phyloP scores from a whole-genome alignment of 2,888 invertebrate genomes.

The Cataglyphis altisquamis region DNA sequence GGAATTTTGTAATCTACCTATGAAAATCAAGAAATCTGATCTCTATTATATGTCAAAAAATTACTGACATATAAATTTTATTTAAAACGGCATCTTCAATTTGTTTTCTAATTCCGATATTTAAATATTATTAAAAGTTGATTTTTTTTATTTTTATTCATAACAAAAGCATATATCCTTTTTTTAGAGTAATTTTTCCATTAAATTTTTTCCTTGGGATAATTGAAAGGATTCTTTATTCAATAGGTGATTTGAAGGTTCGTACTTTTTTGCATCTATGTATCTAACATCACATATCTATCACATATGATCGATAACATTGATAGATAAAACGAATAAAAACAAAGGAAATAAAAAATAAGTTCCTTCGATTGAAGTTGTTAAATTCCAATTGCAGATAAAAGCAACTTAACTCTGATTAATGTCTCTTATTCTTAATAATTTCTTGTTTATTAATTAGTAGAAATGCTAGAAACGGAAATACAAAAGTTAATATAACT shows the following conservation, averaged over 20 bases:
- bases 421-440: neutral
- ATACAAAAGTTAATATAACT: neutral
- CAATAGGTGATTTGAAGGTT: neutral
- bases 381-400: neutral
- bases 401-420: neutral
- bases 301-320: constrained; percentile 15
- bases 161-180: neutral
- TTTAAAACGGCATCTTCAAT: neutral
- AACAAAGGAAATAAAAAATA: constrained; percentile 3
- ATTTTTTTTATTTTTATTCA: neutral
- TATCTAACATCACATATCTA: neutral
- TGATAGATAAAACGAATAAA: constrained; percentile 3
- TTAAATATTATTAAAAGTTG: too few relatives aligned
- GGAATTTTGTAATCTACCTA: neutral
- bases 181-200: neutral
- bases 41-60: neutral
- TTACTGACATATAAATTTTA: neutral
- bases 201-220: neutral
- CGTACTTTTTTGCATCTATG: constrained; percentile 4
- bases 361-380: neutral
- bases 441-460: neutral
- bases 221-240: neutral
- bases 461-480: neutral
- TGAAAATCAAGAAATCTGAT: neutral
- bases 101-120: neutral